Evolutionary conservation across 2,113 vertebrate genomes (phyloP).

Genomic region (Gnathonemus echidnorhynchus): DNA sequence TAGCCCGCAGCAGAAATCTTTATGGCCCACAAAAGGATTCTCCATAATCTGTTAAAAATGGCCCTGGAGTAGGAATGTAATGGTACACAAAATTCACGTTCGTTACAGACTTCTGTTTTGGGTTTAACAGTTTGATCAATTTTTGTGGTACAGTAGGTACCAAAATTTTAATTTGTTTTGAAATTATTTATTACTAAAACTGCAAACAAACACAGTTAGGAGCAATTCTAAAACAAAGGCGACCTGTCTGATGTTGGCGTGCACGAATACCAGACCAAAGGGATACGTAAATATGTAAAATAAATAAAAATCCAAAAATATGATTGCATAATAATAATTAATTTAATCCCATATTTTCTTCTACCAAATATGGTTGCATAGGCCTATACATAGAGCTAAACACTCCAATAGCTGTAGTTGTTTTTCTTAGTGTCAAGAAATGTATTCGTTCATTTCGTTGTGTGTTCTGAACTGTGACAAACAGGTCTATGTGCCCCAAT

Average conservation of each 20-base stretch:
- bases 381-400: not conserved
- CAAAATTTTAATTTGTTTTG: not conserved
- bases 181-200: not conserved
- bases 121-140: not conserved
- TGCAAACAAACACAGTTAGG: not conserved
- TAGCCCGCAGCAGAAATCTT: not conserved
- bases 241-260: not conserved
- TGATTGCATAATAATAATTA: too few species aligned
- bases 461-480: not conserved
- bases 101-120: not conserved
- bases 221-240: not conserved
- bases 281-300: not conserved
- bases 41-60: not conserved
- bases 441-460: not conserved
- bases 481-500: not conserved
- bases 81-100: not conserved
- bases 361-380: not conserved
- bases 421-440: not conserved
- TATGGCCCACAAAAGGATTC: not conserved
- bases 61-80: not conserved
- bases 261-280: not conserved
- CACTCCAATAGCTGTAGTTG: not conserved
- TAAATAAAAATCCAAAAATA: too few species aligned
- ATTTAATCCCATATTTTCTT: not conserved
- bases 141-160: not conserved